Base-by-base conservation (phyloP, 1,140 invertebrate species). In the Holotrichia oblita region DNA sequence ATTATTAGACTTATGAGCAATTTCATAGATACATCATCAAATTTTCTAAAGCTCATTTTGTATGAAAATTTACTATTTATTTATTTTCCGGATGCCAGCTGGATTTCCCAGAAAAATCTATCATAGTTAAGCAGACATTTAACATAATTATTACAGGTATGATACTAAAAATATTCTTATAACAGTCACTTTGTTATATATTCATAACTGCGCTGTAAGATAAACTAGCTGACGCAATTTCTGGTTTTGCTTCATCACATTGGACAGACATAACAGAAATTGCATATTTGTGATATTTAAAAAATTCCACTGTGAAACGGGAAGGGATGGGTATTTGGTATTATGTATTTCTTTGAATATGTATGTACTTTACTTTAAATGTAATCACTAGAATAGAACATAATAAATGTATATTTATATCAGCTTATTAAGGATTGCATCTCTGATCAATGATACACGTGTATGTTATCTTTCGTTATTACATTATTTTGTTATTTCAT, bases 211-310 rank as follows among this genome's bases (percentile, higher is more conserved):
- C 22, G 22, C 8, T 17, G 61, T 22, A 69, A 22, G 61, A 14
- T 27, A 34, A 34, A 69, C 20, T 34, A 20, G 61, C 61, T 69
- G 61, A 69, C 22, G 61, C 61, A 69, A 69, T 69, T 22, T 69
- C 61, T 69, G 61, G 61, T 69, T 69, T 69, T 24, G 20, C 61
- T 69, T 17, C 61, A 69, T 69, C 61, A 69, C 22, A 27, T 9
- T 22, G 6, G 14, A 69, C 24, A 24, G 14, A 69, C 24, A 12
- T 27, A 12, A 6, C 22, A 27, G 22, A 10, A 27, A 69, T 69
- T 69, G 61, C 22, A 27, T 69, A 69, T 69, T 69, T 27, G 22
- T 27, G 12, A 69, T 22, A 3, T 69, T 20, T 44, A 64, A 64
- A 64, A 64, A 64, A 22, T 69, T 69, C 22, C 61, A 69, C 27